Evolutionary conservation across 2,113 vertebrate genomes (phyloP).

Genomic region (Passer domesticus): DNA sequence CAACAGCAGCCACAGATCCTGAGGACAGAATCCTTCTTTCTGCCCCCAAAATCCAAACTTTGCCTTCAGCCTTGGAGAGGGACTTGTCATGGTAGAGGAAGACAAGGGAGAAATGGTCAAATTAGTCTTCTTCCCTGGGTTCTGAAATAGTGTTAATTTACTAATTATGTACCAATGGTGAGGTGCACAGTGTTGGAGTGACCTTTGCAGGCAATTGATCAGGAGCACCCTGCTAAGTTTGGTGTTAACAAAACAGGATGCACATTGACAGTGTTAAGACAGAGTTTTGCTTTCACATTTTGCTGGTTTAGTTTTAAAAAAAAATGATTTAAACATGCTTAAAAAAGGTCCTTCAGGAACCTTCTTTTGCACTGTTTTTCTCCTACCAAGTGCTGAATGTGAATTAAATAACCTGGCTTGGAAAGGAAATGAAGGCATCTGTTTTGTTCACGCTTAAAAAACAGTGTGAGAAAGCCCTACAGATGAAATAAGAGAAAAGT

Average conservation of each 20-base stretch:
- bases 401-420: constrained; percentile 1
- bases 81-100: neutral
- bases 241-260: neutral
- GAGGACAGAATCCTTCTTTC: neutral
- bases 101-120: neutral
- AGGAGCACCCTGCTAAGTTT: neutral
- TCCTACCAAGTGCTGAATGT: neutral
- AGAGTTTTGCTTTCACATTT: neutral
- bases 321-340: neutral
- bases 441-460: constrained; percentile 12
- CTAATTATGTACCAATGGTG: neutral
- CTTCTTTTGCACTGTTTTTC: neutral
- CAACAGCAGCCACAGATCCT: neutral
- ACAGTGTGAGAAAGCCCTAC: neutral
- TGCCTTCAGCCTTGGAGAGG: neutral
- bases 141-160: neutral
- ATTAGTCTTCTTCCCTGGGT: neutral
- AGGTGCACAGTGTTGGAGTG: neutral
- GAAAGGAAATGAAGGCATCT: constrained; percentile 38
- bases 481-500: neutral
- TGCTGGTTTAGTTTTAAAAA: neutral
- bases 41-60: neutral
- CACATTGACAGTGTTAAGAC: neutral
- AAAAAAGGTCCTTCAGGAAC: neutral
- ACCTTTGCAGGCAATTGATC: neutral